These are phyloP conservation scores for Ips nitidus DNA, from an alignment of 1,140 invertebrate genomes.

Conservation along the genomic window DNA sequence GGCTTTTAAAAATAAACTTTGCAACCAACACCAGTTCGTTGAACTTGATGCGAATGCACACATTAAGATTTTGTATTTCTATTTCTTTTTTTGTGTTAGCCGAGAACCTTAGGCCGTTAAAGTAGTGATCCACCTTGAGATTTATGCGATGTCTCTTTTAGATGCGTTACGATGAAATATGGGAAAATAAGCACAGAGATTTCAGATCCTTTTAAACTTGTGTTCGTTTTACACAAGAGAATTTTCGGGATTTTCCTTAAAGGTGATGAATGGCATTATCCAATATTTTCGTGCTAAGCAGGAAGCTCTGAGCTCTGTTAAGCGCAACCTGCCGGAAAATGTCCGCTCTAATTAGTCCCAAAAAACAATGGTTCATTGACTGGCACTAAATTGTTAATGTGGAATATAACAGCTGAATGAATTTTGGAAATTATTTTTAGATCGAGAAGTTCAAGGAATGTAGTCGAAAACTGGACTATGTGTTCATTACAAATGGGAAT, in stretches of 20 bases:
- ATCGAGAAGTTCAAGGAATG: too few relatives aligned
- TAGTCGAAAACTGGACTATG: too few relatives aligned
- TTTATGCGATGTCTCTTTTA: slow-evolving; percentile 14
- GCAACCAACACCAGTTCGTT: slow-evolving; percentile 21
- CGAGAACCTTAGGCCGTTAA: slow-evolving; percentile 16
- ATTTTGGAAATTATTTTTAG: too few relatives aligned
- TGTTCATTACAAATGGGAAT: too few relatives aligned
- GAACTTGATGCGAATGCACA: slow-evolving; percentile 27
- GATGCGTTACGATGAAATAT: not conserved
- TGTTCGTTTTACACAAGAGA: too few relatives aligned
- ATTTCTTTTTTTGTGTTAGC: slow-evolving; percentile 9
- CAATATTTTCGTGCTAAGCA: not conserved
- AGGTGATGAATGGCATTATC: not conserved
- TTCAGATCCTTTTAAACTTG: too few relatives aligned
- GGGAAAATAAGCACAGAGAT: not conserved
- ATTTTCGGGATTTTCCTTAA: too few relatives aligned
- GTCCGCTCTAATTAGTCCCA: not conserved
- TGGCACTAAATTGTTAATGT: not conserved
- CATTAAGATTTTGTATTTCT: slow-evolving; percentile 25
- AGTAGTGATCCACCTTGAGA: slow-evolving; percentile 21
- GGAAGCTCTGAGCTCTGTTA: not conserved
- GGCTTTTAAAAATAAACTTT: slow-evolving; percentile 28
- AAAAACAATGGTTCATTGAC: not conserved
- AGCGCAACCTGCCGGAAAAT: not conserved
- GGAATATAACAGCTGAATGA: too few relatives aligned